Conservation (phyloP, 2,888 invertebrate genomes). For the Subacronicta megacephala region DNA sequence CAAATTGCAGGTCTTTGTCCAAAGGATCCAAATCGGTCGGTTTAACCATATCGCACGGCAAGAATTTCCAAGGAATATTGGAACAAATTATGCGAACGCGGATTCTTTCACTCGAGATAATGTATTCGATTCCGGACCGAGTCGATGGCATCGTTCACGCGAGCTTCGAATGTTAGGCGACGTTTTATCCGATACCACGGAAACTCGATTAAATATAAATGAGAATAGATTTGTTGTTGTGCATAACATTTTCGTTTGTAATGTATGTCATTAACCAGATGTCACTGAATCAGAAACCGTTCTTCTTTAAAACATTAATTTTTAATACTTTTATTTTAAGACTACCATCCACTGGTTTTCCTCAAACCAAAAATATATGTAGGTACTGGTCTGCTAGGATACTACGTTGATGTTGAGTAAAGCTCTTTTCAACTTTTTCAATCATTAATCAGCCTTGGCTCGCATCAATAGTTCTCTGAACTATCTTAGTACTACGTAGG, state of each 20-base stretch:
- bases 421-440: too few species aligned
- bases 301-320: too few species aligned
- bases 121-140: constrained; percentile 80
- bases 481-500: too few species aligned
- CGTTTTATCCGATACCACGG: constrained; percentile 63
- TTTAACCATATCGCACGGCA: constrained; percentile 54
- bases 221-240: constrained; percentile 31
- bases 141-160: constrained; percentile 87
- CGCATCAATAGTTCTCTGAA: too few species aligned
- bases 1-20: constrained; percentile 40
- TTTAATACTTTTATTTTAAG: too few species aligned
- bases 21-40: constrained; percentile 53
- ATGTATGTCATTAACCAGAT: too few species aligned
- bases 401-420: too few species aligned
- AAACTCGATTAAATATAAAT: constrained; percentile 55
- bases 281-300: too few species aligned
- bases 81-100: constrained; percentile 83
- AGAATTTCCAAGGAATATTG: constrained; percentile 64
- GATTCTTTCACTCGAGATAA: constrained; percentile 79
- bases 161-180: constrained; percentile 76
- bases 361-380: too few species aligned
- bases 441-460: too few species aligned
- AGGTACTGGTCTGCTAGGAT: too few species aligned
- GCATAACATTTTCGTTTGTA: constrained; percentile 17
- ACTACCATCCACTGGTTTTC: too few species aligned